Conservation (phyloP, 2,113 vertebrate genomes). For the Lepus europaeus region DNA sequence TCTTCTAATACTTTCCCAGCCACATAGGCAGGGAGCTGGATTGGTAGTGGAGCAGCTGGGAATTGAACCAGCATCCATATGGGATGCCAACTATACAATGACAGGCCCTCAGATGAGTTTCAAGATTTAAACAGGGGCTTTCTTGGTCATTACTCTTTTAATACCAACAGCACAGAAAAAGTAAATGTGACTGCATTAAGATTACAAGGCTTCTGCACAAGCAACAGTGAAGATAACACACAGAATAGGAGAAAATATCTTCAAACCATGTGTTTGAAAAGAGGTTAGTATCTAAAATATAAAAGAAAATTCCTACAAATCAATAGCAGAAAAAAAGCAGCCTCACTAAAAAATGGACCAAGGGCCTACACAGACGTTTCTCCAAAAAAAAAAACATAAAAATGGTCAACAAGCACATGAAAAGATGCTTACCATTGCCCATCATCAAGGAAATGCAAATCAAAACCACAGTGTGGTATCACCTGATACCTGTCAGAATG, state of each 20-base stretch:
- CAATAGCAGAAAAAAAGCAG: neutral
- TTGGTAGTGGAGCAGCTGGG: no score
- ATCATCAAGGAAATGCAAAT: neutral
- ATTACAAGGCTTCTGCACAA: neutral
- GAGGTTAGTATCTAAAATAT: neutral
- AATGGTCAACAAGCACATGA: neutral
- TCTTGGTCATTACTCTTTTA: neutral
- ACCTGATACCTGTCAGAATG: neutral
- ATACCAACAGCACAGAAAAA: neutral
- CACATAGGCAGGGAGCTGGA: no score
- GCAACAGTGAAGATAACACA: neutral
- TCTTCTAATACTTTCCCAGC: no score
- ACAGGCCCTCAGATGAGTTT: neutral
- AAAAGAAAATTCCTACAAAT: neutral
- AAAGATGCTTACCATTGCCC: neutral
- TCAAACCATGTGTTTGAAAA: neutral
- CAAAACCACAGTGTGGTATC: neutral
- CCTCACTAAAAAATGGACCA: neutral
- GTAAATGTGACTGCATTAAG: neutral
- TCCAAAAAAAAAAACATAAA: neutral
- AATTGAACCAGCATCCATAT: no score
- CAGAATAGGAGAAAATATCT: neutral
- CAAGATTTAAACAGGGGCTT: neutral
- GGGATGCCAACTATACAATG: no score
- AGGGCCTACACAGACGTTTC: neutral